Base-by-base conservation (phyloP, 2,797 vertebrate genomes). In the Miichthys miiuy region DNA sequence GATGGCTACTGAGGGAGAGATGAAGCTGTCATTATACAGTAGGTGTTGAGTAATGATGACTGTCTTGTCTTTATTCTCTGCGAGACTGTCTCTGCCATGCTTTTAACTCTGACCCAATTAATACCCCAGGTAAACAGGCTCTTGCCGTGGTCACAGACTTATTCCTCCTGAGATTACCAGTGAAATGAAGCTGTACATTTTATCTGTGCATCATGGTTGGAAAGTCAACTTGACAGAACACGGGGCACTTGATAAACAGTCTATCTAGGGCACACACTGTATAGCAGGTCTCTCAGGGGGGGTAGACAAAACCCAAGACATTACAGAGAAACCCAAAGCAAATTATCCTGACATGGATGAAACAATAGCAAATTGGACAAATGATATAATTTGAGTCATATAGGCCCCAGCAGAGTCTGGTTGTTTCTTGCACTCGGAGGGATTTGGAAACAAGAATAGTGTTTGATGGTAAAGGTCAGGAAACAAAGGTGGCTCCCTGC, bases 351-450 rank as follows among this genome's bases (percentile, higher is more conserved):
- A 95, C 95, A 95, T 93, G 94, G 94, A 95, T 95, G 95, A 96
- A 96, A 96, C 95, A 95, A 95, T 95, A 94, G 94, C 93, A 95
- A 95, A 96, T 96, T 96, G 95, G 95, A 95, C 94, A 95, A 96
- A 96, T 96, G 93, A 95, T 95, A 95, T 95, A 95, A 95, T 96
- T 95, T 95, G 93, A 95, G 94, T 94, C 90, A 77, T 90, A 92
- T 91, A 90, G 94, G 94, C 93, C 94, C 94, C 95, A 93, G 91
- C 88, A 95, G 95, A 94, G 93, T 89, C 74, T 84, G 85, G 82
- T 89, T 91, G 91, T 92, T 92, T 91, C 89, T 81, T 75, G 88
- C 81, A 87, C 94, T 93, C 91, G 0, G 86, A 90, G 94, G 94
- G 93, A 95, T 95, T 94, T 94, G 85, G 93, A 94, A 94, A 94